Evolutionary conservation across 1,140 invertebrate genomes (phyloP), one percentile per base, ranked within the genome.

Genomic region (Lithobius niger): DNA sequence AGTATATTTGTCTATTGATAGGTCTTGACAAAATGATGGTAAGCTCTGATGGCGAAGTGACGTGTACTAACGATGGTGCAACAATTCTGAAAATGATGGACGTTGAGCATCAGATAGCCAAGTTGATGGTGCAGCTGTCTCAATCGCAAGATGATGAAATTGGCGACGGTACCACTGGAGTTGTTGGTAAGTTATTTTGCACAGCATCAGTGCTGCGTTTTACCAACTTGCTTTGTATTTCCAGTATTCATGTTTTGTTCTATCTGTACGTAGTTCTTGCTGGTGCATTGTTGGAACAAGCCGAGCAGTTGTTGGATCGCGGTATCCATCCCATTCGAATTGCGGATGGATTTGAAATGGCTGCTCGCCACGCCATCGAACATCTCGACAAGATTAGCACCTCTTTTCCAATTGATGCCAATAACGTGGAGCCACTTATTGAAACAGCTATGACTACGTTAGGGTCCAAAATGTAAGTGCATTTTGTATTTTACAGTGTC

Each of bases 61-160:
- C 91, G 0, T 86, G 98, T 4, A 99, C 96, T 22, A 99, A 99
- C 70, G 97, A 99, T 76, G 97, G 96, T 22, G 95, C 96, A n/a
- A 99, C 97, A 0, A 99, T 99, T 62, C 76, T 99, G 53, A 93
- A 97, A 69, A 79, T 91, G 68, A 99, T 99, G 97, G 95, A 99
- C 74, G 91, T 99, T 15, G 92, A 98, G 19, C 94, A 99, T 72
- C 86, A 98, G 77, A 93, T 99, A 65, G 96, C 92, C 25, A 99
- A 98, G 67, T 72, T 99, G 2, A 87, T 99, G 81, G 96, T 99
- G 16, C 91, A 99, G 67, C 72, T 99, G 43, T 94, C 92, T 15
- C 93, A 99, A 70, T 97, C 94, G 55, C 96, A 99, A 70, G 97
- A 99, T 74, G 93, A 98, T 76, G 97, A 99, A 77, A 99, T 99